A percentile compares a stretch with the other conserved stretches of the same genome.
Conservation (phyloP, 2,888 invertebrate genomes). For the Oligia fasciuncula region DNA sequence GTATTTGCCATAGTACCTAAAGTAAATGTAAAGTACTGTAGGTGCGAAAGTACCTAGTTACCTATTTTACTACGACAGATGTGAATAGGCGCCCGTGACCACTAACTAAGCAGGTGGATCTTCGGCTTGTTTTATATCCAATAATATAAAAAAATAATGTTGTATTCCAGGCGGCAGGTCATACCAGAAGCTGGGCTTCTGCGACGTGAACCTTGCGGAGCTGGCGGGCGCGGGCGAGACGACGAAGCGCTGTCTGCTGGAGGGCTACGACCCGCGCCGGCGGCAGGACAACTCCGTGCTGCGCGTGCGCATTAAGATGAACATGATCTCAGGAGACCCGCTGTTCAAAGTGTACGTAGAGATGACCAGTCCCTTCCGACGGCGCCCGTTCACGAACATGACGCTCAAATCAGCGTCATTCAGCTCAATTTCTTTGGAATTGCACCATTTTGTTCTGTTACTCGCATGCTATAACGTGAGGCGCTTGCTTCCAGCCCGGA, state of each 20-base stretch:
- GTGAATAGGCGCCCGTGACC: background rate
- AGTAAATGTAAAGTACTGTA: background rate
- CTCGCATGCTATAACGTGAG: background rate
- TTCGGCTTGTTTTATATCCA: background rate
- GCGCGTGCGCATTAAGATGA: constrained; percentile 96
- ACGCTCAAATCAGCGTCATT: background rate
- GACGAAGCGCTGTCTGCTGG: constrained; percentile 96
- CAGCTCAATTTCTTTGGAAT: background rate
- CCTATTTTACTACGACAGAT: too few species aligned
- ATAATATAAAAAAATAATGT: background rate
- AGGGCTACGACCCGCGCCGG: constrained; percentile 98
- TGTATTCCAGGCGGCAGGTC: constrained; percentile 92
- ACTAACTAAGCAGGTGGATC: background rate
- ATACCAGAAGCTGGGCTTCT: constrained; percentile 98
- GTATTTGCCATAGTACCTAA: background rate
- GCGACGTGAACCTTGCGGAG: constrained; percentile 98
- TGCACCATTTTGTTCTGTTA: background rate
- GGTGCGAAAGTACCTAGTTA: background rate
- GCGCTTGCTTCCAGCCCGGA: constrained; percentile 78
- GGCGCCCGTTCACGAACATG: background rate
- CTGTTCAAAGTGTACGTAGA: constrained; percentile 96
- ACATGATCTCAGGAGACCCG: constrained; percentile 98
- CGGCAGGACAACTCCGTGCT: constrained; percentile 99
- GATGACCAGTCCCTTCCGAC: background rate
- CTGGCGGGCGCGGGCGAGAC: constrained; percentile 98